phyloP scores from a whole-genome alignment of 2,797 vertebrate species.

The Cuculus canorus region DNA sequence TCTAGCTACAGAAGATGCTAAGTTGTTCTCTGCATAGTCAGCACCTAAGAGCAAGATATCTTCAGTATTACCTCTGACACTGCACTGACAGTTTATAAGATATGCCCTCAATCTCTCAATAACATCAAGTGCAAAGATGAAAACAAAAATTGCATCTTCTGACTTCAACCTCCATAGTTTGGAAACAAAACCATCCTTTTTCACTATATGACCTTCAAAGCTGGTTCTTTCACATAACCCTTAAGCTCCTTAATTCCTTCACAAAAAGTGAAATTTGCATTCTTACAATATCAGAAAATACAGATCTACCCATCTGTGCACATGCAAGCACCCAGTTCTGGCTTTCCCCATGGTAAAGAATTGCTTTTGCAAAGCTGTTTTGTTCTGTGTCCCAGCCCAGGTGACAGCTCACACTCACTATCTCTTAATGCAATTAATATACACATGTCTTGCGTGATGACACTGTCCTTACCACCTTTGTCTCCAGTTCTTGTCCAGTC shows the following conservation, averaged over 20 bases:
- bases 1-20: neutral
- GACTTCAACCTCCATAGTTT: neutral
- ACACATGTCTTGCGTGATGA: neutral
- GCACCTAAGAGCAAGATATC: neutral
- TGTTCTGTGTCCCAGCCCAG: neutral
- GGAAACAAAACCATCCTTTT: neutral
- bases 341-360: neutral
- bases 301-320: neutral
- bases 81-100: neutral
- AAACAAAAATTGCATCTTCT: neutral
- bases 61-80: neutral
- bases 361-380: neutral
- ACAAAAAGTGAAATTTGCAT: neutral
- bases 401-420: neutral
- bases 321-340: neutral
- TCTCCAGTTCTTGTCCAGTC: neutral
- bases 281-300: neutral
- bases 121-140: neutral
- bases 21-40: neutral
- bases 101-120: neutral
- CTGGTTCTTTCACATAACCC: neutral
- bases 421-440: slow-evolving; percentile 43
- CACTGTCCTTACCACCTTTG: neutral
- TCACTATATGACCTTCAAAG: neutral
- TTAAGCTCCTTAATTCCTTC: neutral